Evolutionary conservation across 2,888 invertebrate species (phyloP), one percentile per base, ranked within the genome.

Genomic region (Drosophila mimetica): DNA sequence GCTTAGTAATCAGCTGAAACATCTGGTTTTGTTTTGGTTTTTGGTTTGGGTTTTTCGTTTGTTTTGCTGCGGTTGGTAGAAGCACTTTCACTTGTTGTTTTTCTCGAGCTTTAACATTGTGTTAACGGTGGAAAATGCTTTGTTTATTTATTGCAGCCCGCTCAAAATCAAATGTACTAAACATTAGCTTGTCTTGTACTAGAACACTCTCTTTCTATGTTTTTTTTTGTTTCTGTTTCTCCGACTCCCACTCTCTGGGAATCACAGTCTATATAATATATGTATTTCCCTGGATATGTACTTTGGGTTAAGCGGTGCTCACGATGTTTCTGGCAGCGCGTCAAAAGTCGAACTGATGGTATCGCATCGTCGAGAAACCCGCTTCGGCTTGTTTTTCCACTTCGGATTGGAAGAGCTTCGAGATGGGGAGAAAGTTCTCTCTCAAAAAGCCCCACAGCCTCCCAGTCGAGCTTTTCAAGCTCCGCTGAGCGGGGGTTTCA

Each of bases 261-360:
- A 30, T 34, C 25, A 32, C 44, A 36, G 39, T 37, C 32, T 52
- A n/a, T 25, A 30, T 16, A 46, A 18, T 51, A 44, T 59, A 18
- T 25, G 7, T 51, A 32, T 47, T 22, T 44, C 14, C 16, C 42
- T 22, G 52, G 52, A 14, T 82, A 64, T 37, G 9, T 67, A 42
- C 48, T 57, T 63, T 60, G 61, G 60, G 70, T 59, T 61, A 59
- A 57, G 65, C 75, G 60, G 78, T 73, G 76, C 72, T 66, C 74
- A 74, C 79, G 86, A 74, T 89, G 89, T 79, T 70, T 58, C 77
- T 83, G 75, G 80, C 77, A 79, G 79, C 84, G 79, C 88, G 83
- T 77, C 81, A 73, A 83, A 85, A 79, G 76, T 72, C 54, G 78
- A 83, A 89, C 89, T 89, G 85, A 72, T 74, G 32, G 70, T 60